Conservation (phyloP, 1,140 invertebrate species). For the Caerostris extrusa region DNA sequence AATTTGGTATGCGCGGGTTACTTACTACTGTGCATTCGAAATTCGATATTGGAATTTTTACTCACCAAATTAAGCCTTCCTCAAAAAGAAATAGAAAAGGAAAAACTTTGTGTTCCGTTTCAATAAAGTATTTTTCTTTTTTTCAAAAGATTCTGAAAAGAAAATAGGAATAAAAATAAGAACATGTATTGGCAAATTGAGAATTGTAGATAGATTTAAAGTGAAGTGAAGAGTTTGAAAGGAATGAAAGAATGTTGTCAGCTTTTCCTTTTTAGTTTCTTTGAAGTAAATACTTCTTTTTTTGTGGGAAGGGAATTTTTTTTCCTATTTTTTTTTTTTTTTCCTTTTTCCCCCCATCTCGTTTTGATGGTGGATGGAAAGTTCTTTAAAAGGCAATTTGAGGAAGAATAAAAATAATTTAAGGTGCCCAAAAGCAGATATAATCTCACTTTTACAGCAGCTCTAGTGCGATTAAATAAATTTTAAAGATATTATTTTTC, state of each 20-base stretch:
- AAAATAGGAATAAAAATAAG: not conserved
- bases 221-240: not conserved
- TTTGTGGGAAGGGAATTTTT: not conserved
- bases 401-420: not conserved
- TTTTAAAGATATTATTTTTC: too few species aligned
- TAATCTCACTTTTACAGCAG: too few species aligned
- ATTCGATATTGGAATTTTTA: constrained; percentile 39
- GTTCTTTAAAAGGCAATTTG: not conserved
- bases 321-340: not conserved
- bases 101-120: not conserved
- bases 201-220: not conserved
- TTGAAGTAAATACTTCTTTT: not conserved
- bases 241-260: constrained; percentile 2
- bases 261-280: not conserved
- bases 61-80: not conserved
- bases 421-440: too few species aligned
- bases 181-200: not conserved
- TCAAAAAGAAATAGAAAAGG: not conserved
- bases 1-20: not conserved
- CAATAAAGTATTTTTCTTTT: not conserved
- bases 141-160: not conserved
- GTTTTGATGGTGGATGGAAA: not conserved
- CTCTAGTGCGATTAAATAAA: too few species aligned
- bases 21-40: not conserved
- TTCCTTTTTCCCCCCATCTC: too few species aligned